phyloP scores from a whole-genome alignment of 1,140 invertebrate genomes.

The Magallana ariakensis region DNA sequence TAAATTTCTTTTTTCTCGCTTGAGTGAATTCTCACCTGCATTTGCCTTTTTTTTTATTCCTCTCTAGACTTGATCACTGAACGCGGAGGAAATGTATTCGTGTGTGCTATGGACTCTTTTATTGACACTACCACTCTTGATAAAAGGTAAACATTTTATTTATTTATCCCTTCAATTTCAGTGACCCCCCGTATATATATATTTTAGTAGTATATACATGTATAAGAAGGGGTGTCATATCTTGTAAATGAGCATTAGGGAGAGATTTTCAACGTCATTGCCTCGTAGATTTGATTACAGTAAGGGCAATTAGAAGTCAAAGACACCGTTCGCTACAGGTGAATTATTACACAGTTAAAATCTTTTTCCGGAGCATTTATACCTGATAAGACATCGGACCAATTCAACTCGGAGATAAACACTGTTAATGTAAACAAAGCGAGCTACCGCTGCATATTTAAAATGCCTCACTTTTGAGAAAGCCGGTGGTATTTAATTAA shows the following conservation, averaged over 20 bases:
- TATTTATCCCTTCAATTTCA: background rate
- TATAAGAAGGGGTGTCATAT: too few species aligned
- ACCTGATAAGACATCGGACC: background rate
- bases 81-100: conserved; percentile 5
- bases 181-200: background rate
- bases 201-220: background rate
- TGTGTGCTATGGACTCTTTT: background rate
- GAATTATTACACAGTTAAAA: background rate
- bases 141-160: background rate
- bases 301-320: conserved; percentile 19
- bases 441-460: conserved; percentile 5
- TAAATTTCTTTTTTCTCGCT: conserved; percentile 11
- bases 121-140: background rate
- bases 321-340: background rate
- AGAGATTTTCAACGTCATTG: background rate
- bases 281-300: background rate
- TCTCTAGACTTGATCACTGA: background rate
- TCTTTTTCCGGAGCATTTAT: background rate
- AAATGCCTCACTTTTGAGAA: conserved; percentile 5
- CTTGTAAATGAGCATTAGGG: too few species aligned
- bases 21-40: conserved; percentile 25
- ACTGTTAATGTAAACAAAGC: background rate
- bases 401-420: conserved; percentile 13
- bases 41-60: background rate
- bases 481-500: background rate